phyloP scores from a whole-genome alignment of 2,797 vertebrate species.

The Siniperca scherzeri region DNA sequence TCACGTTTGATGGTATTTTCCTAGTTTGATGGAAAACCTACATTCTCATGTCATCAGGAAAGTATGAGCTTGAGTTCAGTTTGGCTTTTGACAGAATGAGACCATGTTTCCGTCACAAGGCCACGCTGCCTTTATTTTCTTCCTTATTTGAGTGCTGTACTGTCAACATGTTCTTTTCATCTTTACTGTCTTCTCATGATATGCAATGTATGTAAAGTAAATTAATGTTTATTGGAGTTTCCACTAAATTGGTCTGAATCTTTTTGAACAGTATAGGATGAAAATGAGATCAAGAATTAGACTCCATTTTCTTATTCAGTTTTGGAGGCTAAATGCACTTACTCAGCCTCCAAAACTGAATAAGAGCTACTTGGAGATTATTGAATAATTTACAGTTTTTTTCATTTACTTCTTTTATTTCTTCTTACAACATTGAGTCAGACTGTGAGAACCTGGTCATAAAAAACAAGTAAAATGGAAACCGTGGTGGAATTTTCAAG shows the following conservation, averaged over 20 bases:
- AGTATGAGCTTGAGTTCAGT: background rate
- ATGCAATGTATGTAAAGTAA: conserved; percentile 41
- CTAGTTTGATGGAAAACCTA: too few species aligned
- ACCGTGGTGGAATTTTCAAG: background rate
- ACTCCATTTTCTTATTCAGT: too few species aligned
- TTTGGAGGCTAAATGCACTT: background rate
- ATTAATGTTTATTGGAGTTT: conserved; percentile 10
- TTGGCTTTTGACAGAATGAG: background rate
- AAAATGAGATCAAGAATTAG: background rate
- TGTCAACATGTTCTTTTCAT: background rate
- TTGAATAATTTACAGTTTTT: background rate
- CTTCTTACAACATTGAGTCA: background rate
- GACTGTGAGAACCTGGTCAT: background rate
- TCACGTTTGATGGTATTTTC: too few species aligned
- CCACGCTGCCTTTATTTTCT: background rate
- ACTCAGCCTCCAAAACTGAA: background rate
- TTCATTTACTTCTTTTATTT: background rate
- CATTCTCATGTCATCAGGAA: background rate
- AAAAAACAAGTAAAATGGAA: background rate
- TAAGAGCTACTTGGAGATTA: background rate
- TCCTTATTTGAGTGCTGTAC: background rate
- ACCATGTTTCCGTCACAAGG: background rate
- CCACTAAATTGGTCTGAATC: background rate
- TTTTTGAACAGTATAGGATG: background rate
- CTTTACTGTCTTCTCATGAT: conserved; percentile 1